These are phyloP conservation scores for Mus caroli DNA, from an alignment of 2,797 vertebrate genomes.

Conservation along the genomic window DNA sequence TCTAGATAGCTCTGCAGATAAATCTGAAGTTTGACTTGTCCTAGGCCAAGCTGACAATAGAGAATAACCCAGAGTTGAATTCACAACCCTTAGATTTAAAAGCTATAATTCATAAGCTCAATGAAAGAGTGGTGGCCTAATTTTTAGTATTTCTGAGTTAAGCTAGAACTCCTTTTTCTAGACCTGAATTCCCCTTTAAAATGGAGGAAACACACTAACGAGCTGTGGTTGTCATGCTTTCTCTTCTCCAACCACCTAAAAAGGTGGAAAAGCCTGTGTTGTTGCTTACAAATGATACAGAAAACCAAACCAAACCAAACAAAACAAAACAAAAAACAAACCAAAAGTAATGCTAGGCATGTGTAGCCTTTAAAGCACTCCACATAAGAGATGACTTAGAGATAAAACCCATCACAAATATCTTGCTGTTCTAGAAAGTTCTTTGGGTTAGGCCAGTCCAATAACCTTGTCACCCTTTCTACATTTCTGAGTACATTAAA, in stretches of 20 bases:
- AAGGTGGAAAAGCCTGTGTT: neutral
- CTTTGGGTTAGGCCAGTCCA: constrained; percentile 56
- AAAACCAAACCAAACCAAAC: neutral
- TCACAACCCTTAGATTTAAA: neutral
- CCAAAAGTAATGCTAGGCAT: neutral
- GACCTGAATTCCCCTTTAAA: neutral
- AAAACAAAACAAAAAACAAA: too few relatives aligned
- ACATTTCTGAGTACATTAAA: constrained; percentile 69
- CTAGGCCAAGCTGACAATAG: neutral
- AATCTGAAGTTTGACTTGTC: constrained; percentile 18
- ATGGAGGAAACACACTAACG: neutral
- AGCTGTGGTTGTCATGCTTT: neutral
- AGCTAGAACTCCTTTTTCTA: neutral
- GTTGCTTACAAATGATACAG: constrained; percentile 1
- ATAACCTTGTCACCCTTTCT: constrained; percentile 61
- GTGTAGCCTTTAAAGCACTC: constrained; percentile 4
- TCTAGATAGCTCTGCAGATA: neutral
- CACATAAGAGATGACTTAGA: constrained; percentile 51
- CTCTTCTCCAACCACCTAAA: neutral
- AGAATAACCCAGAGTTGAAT: neutral
- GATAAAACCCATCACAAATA: constrained; percentile 46
- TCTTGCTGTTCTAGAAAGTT: constrained; percentile 62
- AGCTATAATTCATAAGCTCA: neutral
- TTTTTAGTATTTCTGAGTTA: constrained; percentile 24
- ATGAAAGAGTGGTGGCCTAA: neutral